Evolutionary conservation across 2,888 invertebrate genomes (phyloP).

Genomic region (Tribolium freemani): DNA sequence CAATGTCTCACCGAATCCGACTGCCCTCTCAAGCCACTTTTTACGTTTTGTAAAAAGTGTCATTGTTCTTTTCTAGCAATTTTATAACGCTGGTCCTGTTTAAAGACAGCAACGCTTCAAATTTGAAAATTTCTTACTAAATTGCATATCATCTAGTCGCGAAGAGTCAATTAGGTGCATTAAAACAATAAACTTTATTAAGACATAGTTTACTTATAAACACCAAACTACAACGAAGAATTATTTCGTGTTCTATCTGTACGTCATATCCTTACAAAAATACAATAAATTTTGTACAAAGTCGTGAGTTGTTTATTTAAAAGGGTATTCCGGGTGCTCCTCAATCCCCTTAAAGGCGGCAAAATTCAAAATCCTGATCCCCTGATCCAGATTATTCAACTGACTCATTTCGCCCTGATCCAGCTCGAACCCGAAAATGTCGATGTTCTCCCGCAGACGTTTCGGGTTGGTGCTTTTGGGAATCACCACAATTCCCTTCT

Average conservation of each 20-base stretch:
- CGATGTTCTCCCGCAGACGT: slow-evolving; percentile 82
- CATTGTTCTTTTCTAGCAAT: slow-evolving; percentile 35
- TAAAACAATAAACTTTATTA: slow-evolving; percentile 37
- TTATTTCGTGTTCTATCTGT: slow-evolving; percentile 32
- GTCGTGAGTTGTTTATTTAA: slow-evolving; percentile 21
- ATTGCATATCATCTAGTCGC: slow-evolving; percentile 43
- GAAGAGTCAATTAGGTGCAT: slow-evolving; percentile 43
- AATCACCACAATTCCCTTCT: slow-evolving; percentile 81
- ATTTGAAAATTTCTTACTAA: slow-evolving; percentile 33
- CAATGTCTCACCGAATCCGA: background rate
- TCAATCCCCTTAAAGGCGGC: slow-evolving; percentile 74
- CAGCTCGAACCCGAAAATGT: slow-evolving; percentile 82
- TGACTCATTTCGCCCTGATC: slow-evolving; percentile 74
- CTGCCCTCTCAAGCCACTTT: background rate
- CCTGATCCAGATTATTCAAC: slow-evolving; percentile 76
- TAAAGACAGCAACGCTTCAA: slow-evolving; percentile 36
- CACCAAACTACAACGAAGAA: slow-evolving; percentile 44
- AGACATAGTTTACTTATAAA: slow-evolving; percentile 31
- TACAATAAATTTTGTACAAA: slow-evolving; percentile 41
- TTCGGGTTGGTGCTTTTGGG: slow-evolving; percentile 86
- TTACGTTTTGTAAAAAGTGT: slow-evolving; percentile 28
- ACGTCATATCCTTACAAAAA: slow-evolving; percentile 38
- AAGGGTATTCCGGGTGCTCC: slow-evolving; percentile 59
- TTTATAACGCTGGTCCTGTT: slow-evolving; percentile 23
- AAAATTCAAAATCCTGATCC: slow-evolving; percentile 81